phyloP scores from a whole-genome alignment of 2,113 vertebrate genomes.

The Poicephalus meyeri region DNA sequence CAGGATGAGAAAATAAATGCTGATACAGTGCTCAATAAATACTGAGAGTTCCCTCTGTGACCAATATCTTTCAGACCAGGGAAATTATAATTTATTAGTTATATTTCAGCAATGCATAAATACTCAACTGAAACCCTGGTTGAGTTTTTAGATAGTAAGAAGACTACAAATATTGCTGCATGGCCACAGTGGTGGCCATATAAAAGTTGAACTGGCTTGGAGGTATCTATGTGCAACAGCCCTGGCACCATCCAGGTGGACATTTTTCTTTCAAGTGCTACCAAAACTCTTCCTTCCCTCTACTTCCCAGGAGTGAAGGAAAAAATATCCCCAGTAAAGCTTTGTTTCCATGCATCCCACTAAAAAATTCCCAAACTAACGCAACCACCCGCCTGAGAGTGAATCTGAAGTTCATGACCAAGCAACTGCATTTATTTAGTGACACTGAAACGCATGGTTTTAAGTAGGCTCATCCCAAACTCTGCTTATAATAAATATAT shows the following conservation, averaged over 20 bases:
- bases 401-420: not conserved
- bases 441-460: not conserved
- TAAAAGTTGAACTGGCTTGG: not conserved
- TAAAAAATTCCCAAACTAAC: not conserved
- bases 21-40: not conserved
- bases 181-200: not conserved
- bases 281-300: not conserved
- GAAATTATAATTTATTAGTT: not conserved
- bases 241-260: not conserved
- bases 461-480: not conserved
- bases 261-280: not conserved
- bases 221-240: not conserved
- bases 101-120: not conserved
- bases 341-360: not conserved
- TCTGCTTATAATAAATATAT: not conserved
- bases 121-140: not conserved
- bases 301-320: not conserved
- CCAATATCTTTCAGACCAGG: not conserved
- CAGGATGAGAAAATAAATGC: rapidly evolving
- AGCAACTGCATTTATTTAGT: not conserved
- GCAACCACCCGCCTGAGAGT: not conserved
- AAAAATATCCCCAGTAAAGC: not conserved
- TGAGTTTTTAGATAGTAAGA: not conserved
- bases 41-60: not conserved
- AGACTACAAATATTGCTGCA: not conserved